Base-by-base conservation (phyloP, 1,140 invertebrate genomes). In the Zaprionus ornatus region DNA sequence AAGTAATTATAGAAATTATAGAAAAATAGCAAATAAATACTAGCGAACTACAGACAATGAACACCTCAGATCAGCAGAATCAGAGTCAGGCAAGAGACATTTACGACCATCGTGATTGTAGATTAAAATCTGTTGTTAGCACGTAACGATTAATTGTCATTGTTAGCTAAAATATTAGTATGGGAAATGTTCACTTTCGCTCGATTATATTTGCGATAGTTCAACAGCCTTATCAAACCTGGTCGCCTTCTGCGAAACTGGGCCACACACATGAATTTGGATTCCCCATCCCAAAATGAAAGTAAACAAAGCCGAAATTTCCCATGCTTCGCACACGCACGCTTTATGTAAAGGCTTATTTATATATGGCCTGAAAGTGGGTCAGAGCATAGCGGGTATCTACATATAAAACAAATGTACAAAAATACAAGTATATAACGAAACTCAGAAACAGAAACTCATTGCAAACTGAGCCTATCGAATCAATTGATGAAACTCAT, bases 291-390 rank as follows among this genome's bases (percentile, higher is more conserved):
- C 56, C 29, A 54, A 75, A 71, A 75, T 35, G 73, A 75, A 75
- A 71, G 73, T 75, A 75, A 75, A 75, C 73, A 75, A 60, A 56
- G 42, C 12, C 48, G 6, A 50, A 63, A 80, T 40, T 83, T 69
- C 77, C 69, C 77, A 56, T 80, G 74, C 54, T 73, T 13, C n/a
- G 21, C 25, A 29, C 29, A 65, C 15, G 40, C 17, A 67, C 45
- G 57, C 27, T 21, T 25, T 71, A n/a, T 60, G n/a, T 50, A 40
- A 21, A 19, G 66, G 40, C 37, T 27, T 64, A 42, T 25, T 48
- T 50, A 60, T 25, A 29, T 54, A 62, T 52, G 74, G 66, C 37
- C 61, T 35, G 64, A 85, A 84, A 75, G 69, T 84, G 59, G 82
- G 78, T 84, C 82, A 84, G 25, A 67, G 74, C 64, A 23, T 50